These are phyloP conservation scores for Drosophila gaucha DNA, from an alignment of 2,888 invertebrate species.

Conservation along the genomic window DNA sequence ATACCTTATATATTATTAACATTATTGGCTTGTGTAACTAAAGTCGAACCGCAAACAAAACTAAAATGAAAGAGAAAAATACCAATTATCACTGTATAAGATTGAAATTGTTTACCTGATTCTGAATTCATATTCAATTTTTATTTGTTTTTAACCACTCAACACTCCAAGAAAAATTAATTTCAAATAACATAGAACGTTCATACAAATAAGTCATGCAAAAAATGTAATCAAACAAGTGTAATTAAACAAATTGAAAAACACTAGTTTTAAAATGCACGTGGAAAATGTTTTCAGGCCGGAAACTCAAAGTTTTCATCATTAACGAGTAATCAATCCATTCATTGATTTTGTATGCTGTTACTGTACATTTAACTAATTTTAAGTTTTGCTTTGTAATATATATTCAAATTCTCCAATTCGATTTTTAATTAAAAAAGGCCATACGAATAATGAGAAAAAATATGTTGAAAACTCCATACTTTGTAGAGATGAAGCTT, in stretches of 20 bases:
- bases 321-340: constrained; percentile 32
- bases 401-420: constrained; percentile 44
- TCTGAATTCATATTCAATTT: constrained; percentile 34
- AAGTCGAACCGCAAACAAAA: constrained; percentile 42
- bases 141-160: constrained; percentile 25
- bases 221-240: constrained; percentile 10
- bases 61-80: constrained; percentile 31
- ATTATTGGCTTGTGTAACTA: constrained; percentile 61
- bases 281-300: constrained; percentile 27
- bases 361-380: constrained; percentile 67
- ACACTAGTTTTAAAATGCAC: constrained; percentile 35
- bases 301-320: constrained; percentile 29
- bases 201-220: constrained; percentile 28
- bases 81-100: constrained; percentile 35
- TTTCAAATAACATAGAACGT: constrained; percentile 29
- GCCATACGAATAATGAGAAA: constrained; percentile 8
- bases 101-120: constrained; percentile 60
- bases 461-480: background rate
- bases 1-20: constrained; percentile 69
- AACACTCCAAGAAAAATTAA: constrained; percentile 30
- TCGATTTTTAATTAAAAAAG: constrained; percentile 19
- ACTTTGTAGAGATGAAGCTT: constrained; percentile 28
- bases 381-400: constrained; percentile 62
- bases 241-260: constrained; percentile 37
- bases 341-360: constrained; percentile 41